Evolutionary conservation across 2,888 invertebrate species (phyloP).

Genomic region (Microplitis deprimator): DNA sequence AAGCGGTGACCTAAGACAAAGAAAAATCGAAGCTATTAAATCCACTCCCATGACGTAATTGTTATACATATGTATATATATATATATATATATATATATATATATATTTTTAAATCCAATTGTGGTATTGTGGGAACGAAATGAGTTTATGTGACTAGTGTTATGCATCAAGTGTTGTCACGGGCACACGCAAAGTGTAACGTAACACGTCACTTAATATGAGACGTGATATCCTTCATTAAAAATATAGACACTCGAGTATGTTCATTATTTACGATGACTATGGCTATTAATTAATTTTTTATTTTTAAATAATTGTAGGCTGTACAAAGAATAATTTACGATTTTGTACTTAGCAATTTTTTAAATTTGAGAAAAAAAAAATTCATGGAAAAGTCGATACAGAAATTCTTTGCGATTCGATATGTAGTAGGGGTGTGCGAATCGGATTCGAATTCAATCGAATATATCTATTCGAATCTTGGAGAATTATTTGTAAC

Average conservation of each 20-base stretch:
- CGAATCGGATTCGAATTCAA: too few relatives aligned
- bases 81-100: background rate
- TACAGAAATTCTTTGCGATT: too few relatives aligned
- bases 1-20: background rate
- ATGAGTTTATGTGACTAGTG: background rate
- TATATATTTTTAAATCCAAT: background rate
- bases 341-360: background rate
- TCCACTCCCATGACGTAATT: conserved; percentile 19
- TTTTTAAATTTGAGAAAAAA: too few relatives aligned
- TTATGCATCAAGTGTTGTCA: conserved; percentile 13
- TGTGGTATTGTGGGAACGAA: conserved; percentile 8
- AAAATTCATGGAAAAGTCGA: too few relatives aligned
- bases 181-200: conserved; percentile 12
- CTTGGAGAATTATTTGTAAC: too few relatives aligned
- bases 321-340: background rate
- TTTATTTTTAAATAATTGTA: background rate
- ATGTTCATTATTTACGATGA: background rate
- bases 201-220: conserved; percentile 10
- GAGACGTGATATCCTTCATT: background rate
- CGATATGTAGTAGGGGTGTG: too few relatives aligned
- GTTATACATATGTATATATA: background rate
- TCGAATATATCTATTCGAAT: too few relatives aligned
- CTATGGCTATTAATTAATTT: background rate
- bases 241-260: background rate
- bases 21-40: conserved; percentile 2